Base-by-base conservation (phyloP, 2,888 invertebrate genomes). In the Dryococelus australis region DNA sequence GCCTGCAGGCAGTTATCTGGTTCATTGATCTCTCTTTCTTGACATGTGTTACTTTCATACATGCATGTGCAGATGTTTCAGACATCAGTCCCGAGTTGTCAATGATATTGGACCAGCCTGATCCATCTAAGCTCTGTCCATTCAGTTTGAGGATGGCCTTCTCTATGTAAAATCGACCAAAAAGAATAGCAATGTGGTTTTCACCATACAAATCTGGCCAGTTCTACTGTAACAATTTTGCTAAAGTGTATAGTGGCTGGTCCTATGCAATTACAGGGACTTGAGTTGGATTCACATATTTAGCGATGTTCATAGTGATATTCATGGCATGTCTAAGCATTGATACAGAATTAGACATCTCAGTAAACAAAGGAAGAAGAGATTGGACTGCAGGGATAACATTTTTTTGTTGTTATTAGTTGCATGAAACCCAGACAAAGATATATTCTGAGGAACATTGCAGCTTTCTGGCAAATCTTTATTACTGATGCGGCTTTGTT, bases 161-260 rank as follows among this genome's bases (percentile, higher is more conserved):
- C 79, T 79, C 79, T 79, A 79, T 79, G 9, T 79, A 24, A 0
- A 79, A 79, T 8, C 20, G 79, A 12, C 79, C 9, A n/a, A 5
- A 79, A 79, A 79, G 27, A 79, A 3, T 6, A 79, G 9, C 10
- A 79, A 79, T 79, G 79, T 24, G n/a, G 79, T 2, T 79, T 79
- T 79, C 79, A 12, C 79, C 79, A 79, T 79, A 79, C 79, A 79
- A 79, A 79, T 79, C 79, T 79, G n/a, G 79, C 79, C 27, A 12
- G 79, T 27, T 79, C 9, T 24, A 79, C 79, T 79, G 79, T 24
- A 79, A 79, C 79, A 79, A 20, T 79, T 79, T 79, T 26, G 79
- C 9, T 27, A 79, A 27, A 79, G 79, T 79, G 79, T 79, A 79
- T 24, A 79, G 79, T 79, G 79, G 79, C 79, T 47, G 47, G 12